Evolutionary conservation across 1,140 invertebrate genomes (phyloP).

Genomic region (Drosophila ohnishii): DNA sequence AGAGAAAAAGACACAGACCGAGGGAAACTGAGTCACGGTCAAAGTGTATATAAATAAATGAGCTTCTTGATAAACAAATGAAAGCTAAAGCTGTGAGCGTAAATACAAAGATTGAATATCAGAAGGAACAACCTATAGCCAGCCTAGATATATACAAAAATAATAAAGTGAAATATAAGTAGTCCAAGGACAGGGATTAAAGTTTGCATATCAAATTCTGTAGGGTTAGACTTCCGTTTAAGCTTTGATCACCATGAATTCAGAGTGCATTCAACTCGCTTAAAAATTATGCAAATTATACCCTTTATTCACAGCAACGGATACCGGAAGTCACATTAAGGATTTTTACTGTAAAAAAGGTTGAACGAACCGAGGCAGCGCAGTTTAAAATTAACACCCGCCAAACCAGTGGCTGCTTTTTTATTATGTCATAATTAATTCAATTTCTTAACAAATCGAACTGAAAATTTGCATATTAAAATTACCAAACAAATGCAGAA

Average conservation of each 20-base stretch:
- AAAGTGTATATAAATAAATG: constrained; percentile 49
- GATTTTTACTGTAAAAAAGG: constrained; percentile 9
- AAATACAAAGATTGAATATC: constrained; percentile 29
- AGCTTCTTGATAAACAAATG: constrained; percentile 38
- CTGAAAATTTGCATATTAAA: constrained; percentile 58
- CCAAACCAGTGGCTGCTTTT: constrained; percentile 31
- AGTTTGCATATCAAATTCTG: background rate
- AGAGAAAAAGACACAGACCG: constrained; percentile 11
- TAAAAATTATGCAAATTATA: constrained; percentile 28
- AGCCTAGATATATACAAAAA: constrained; percentile 7
- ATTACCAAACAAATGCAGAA: constrained; percentile 37
- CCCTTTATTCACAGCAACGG: constrained; percentile 13
- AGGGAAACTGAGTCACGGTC: constrained; percentile 67
- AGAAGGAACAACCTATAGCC: constrained; percentile 1
- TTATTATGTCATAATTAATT: constrained; percentile 71
- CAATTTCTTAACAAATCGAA: constrained; percentile 70
- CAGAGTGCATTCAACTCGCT: constrained; percentile 58
- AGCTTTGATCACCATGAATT: constrained; percentile 4
- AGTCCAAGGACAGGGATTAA: constrained; percentile 6
- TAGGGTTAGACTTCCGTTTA: constrained; percentile 19
- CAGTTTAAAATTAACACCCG: constrained; percentile 32
- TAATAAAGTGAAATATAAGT: too few species aligned
- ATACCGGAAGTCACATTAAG: constrained; percentile 44
- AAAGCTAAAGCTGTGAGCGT: constrained; percentile 23
- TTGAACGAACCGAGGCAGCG: constrained; percentile 19